Percentiles rank a stretch among this genome's conserved stretches.
These are phyloP conservation scores for Holocentrus rufus DNA, from an alignment of 2,797 vertebrate genomes.

Conservation along the genomic window DNA sequence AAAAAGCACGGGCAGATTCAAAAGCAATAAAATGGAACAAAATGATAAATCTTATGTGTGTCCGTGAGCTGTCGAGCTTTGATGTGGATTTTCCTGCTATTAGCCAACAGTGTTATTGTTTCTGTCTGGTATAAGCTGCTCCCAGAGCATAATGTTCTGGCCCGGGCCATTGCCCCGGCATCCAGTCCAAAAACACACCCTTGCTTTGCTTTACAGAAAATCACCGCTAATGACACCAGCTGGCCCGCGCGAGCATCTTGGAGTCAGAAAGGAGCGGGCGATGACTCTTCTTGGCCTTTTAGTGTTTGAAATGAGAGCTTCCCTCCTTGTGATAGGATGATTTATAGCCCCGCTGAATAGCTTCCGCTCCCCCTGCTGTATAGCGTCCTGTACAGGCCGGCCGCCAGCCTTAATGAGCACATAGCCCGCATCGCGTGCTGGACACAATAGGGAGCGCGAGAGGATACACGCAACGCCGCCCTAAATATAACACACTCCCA, in stretches of 20 bases:
- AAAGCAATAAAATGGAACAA: conserved; percentile 33
- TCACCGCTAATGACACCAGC: conserved; percentile 50
- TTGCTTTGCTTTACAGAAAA: conserved; percentile 43
- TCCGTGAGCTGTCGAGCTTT: conserved; percentile 57
- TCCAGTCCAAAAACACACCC: conserved; percentile 33
- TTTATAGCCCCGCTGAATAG: conserved; percentile 70
- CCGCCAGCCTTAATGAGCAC: conserved; percentile 45
- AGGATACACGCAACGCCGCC: conserved; percentile 6
- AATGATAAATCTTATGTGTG: conserved; percentile 50
- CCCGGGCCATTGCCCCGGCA: conserved; percentile 8
- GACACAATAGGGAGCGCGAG: conserved; percentile 14
- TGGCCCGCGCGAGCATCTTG: conserved; percentile 62
- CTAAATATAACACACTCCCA: not conserved
- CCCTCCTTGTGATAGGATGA: conserved; percentile 64
- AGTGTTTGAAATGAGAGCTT: conserved; percentile 62
- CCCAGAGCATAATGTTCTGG: conserved; percentile 41
- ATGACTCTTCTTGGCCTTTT: conserved; percentile 39
- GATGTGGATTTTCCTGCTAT: conserved; percentile 53
- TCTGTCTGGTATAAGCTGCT: conserved; percentile 52
- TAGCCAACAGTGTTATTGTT: conserved; percentile 64
- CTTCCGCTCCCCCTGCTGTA: conserved; percentile 64
- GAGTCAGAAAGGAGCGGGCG: conserved; percentile 61
- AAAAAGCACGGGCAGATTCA: not conserved
- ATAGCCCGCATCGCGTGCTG: conserved; percentile 9
- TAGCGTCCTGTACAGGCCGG: conserved; percentile 47